Conservation (phyloP, 2,888 invertebrate genomes). For the Drosophila histrio region DNA sequence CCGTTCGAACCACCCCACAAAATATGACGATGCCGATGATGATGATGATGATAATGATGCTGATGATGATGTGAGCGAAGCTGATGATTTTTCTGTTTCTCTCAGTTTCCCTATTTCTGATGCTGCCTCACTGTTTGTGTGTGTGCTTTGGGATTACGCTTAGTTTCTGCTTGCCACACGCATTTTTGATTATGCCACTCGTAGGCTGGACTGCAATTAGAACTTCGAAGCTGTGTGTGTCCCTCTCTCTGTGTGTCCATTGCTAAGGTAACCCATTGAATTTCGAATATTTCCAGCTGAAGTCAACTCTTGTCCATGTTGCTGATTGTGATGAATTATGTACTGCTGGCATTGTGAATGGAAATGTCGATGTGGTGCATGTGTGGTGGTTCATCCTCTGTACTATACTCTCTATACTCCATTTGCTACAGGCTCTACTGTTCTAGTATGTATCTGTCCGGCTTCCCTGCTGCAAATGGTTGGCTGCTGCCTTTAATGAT, state of each 20-base stretch:
- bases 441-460: not conserved
- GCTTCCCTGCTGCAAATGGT: constrained; percentile 27
- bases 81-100: constrained; percentile 15
- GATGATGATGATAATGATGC: constrained; percentile 1
- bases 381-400: constrained; percentile 14
- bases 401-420: not conserved
- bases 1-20: not conserved
- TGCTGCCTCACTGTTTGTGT: constrained; percentile 18
- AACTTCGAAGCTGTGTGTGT: not conserved
- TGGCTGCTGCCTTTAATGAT: constrained; percentile 61
- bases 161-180: constrained; percentile 54
- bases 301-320: constrained; percentile 65
- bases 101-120: constrained; percentile 7
- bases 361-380: constrained; percentile 15
- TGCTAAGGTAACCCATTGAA: constrained; percentile 48
- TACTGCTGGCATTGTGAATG: constrained; percentile 53
- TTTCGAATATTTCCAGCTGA: constrained; percentile 40
- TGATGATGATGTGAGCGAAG: constrained; percentile 2
- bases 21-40: not conserved
- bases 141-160: constrained; percentile 57
- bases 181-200: constrained; percentile 63
- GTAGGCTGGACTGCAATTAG: constrained; percentile 54
- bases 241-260: not conserved
- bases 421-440: not conserved
- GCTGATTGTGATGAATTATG: constrained; percentile 77